Evolutionary conservation across 2,888 invertebrate species (phyloP).

Genomic region (Lasius fuliginosus): DNA sequence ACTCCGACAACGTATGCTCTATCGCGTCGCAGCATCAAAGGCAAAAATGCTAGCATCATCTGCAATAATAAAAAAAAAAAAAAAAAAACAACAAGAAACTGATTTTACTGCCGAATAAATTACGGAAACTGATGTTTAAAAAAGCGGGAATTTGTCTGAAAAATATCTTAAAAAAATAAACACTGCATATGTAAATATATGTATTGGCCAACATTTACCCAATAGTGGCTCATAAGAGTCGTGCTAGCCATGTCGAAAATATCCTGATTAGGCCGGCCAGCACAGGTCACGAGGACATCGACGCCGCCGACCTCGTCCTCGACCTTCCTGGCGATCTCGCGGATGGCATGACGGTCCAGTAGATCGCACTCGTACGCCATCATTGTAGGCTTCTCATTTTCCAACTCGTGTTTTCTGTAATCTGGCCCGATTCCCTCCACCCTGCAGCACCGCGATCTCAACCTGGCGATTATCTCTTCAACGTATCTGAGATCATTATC

Average conservation of each 20-base stretch:
- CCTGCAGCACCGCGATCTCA: conserved; percentile 66
- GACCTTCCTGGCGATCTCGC: conserved; percentile 76
- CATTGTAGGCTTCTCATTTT: conserved; percentile 56
- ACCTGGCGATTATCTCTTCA: conserved; percentile 65
- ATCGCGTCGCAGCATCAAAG: conserved; percentile 78
- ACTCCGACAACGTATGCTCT: conserved; percentile 82
- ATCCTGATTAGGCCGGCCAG: conserved; percentile 73
- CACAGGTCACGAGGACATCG: conserved; percentile 83
- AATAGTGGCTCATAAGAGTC: conserved; percentile 84
- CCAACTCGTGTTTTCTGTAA: conserved; percentile 68
- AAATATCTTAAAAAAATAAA: background rate
- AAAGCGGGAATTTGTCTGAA: background rate
- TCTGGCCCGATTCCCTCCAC: conserved; percentile 69
- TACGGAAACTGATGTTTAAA: background rate
- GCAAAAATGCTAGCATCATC: conserved; percentile 83
- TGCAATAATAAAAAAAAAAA: conserved; percentile 62
- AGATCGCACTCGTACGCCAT: conserved; percentile 80
- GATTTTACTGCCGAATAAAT: background rate
- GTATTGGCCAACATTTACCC: conserved; percentile 72
- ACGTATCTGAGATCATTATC: conserved; percentile 74
- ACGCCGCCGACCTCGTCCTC: conserved; percentile 80
- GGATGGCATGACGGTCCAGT: conserved; percentile 77
- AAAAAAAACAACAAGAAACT: background rate
- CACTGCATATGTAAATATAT: background rate
- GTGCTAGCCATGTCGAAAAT: conserved; percentile 80